These are phyloP conservation scores for Megalonaias nervosa DNA, from an alignment of 1,140 invertebrate species.

Conservation along the genomic window DNA sequence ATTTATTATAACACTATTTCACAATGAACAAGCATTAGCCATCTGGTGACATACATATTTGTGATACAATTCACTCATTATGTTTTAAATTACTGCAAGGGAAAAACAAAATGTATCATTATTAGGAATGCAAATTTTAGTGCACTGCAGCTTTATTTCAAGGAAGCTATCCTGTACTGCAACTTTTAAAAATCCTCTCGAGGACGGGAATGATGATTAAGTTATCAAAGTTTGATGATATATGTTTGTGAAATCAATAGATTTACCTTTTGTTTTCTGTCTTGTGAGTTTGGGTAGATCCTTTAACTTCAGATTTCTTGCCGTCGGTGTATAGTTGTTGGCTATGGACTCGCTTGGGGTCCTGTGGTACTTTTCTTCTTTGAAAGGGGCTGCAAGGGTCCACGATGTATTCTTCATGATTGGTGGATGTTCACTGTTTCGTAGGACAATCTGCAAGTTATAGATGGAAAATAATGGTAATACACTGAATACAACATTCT, in stretches of 20 bases:
- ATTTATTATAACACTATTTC: no score
- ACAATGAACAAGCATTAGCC: no score
- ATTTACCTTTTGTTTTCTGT: constrained; percentile 54
- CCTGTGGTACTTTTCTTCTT: constrained; percentile 69
- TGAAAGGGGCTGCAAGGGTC: constrained; percentile 71
- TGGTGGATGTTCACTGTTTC: constrained; percentile 70
- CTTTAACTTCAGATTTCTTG: constrained; percentile 73
- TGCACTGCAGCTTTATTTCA: not conserved
- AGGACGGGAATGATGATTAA: no score
- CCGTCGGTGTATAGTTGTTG: constrained; percentile 75
- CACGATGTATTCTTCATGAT: constrained; percentile 71
- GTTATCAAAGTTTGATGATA: not conserved
- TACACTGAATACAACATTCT: constrained; percentile 2
- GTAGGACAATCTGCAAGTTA: constrained; percentile 64
- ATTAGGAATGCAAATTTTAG: not conserved
- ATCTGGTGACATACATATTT: no score
- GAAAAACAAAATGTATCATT: not conserved
- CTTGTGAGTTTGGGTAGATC: constrained; percentile 71
- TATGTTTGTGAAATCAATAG: not conserved
- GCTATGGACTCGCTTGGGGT: constrained; percentile 80
- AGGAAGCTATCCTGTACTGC: no score
- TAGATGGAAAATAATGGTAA: constrained; percentile 7
- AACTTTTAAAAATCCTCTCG: no score
- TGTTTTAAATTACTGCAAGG: not conserved
- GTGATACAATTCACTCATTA: no score